Conservation (phyloP, 2,113 vertebrate genomes). For the Syrrhaptes paradoxus region DNA sequence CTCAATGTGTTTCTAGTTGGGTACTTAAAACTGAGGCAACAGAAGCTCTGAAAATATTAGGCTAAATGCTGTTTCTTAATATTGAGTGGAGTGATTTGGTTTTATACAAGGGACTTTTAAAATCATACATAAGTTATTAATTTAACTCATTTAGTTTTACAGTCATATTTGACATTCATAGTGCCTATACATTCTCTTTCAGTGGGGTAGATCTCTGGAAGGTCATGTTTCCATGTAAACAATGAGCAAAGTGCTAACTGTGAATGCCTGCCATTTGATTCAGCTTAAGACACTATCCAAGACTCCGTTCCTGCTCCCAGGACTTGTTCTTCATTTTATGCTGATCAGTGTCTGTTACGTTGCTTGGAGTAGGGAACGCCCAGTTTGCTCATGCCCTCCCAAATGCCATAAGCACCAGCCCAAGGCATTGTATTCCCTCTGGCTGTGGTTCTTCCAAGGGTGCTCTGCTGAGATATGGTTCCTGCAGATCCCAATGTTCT, state of each 20-base stretch:
- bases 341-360: background rate
- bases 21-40: background rate
- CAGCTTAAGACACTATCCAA: background rate
- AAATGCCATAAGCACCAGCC: background rate
- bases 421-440: background rate
- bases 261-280: background rate
- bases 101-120: background rate
- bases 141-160: background rate
- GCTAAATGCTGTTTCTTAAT: background rate
- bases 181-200: background rate
- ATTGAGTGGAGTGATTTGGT: background rate
- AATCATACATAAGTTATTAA: background rate
- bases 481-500: background rate
- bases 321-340: background rate
- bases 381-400: background rate
- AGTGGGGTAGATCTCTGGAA: background rate
- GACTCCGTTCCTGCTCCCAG: background rate
- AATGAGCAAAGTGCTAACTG: background rate
- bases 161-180: background rate
- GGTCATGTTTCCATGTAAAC: background rate
- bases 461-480: background rate
- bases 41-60: background rate
- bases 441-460: background rate
- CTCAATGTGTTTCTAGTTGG: background rate
- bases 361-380: background rate